Base-by-base conservation (phyloP, 2,888 invertebrate genomes). In the Halictus ligatus region DNA sequence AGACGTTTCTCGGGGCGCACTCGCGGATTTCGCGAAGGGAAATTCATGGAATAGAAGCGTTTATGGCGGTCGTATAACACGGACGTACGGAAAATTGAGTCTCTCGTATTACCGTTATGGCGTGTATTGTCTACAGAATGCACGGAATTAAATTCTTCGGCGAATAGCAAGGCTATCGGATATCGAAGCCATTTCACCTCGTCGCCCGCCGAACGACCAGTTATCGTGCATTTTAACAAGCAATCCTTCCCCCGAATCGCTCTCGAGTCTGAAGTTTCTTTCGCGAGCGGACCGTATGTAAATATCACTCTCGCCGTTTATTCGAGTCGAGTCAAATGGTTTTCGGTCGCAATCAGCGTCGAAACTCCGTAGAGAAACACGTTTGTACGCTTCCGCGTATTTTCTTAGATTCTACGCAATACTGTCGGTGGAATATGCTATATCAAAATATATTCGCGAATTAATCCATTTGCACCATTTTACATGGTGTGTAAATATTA, bases 111-210 rank as follows among this genome's bases (percentile, higher is more conserved):
- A 60, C 75, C 29, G 46, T 83, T 79, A 73, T 58, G 77, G 40
- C 13, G 25, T 2, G 50, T 35, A 83, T 83, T 83, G 72, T 78
- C 18, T 46, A n/a, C n/a, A 1, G 72, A 18, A 48, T 67, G 64
- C 35, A 46, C 46, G 46, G 78, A 67, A 84, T 83, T 84, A 83
- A 84, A 83, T 46, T 73, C 29, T 73, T 83, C 78, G 60, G 75
- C 78, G 76, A 75, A 71, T 46, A 64, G 29, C 43, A 75, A 76
- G 75, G 46, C 64, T 75, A 80, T 72, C 71, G 60, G 50, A 71
- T 84, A 81, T 77, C 58, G 77, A 77, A 35, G 25, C 54, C 58
- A 64, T 69, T 48, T 64, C 29, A 50, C 50, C 50, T 43, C 43
- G 75, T 18, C 67, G 50, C 43, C 10, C 46, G 29, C 50, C 58